phyloP scores from a whole-genome alignment of 2,797 vertebrate genomes.

The Arnoldichthys spilopterus region DNA sequence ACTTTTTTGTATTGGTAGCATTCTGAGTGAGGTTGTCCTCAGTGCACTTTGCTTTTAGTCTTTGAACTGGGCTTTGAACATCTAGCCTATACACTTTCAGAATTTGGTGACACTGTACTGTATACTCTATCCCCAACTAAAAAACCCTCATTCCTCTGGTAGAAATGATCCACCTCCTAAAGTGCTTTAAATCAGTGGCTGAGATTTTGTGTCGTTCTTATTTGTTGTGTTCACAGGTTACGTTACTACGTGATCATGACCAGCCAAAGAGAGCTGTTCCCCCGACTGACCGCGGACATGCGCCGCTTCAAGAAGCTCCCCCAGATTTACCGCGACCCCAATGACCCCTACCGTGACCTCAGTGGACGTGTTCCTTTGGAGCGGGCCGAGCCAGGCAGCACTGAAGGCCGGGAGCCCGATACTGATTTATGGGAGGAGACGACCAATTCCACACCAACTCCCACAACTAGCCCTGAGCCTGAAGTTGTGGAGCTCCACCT shows the following conservation, averaged over 20 bases:
- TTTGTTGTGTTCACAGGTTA: constrained; percentile 74
- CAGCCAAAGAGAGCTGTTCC: constrained; percentile 95
- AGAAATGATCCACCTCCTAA: not conserved
- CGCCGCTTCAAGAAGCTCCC: constrained; percentile 93
- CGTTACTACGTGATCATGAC: constrained; percentile 97
- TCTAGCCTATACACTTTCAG: not conserved
- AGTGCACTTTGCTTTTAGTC: too few relatives aligned
- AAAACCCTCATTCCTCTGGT: not conserved
- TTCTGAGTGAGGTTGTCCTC: too few relatives aligned
- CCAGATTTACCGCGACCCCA: constrained; percentile 81
- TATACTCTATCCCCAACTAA: not conserved
- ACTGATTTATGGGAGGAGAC: constrained; percentile 76
- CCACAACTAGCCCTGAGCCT: constrained; percentile 71
- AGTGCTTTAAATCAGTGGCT: not conserved
- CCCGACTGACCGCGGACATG: constrained; percentile 93
- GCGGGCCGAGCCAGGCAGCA: constrained; percentile 65
- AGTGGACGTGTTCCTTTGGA: constrained; percentile 69
- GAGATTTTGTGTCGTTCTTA: not conserved
- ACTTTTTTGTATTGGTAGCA: too few relatives aligned
- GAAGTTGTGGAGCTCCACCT: constrained; percentile 8
- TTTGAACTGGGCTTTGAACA: too few relatives aligned
- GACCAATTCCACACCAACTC: constrained; percentile 51
- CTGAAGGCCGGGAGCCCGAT: constrained; percentile 57
- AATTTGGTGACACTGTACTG: not conserved
- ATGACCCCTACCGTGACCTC: constrained; percentile 67